Base-by-base conservation (phyloP, 1,140 invertebrate species). In the Palaemon carinicauda region DNA sequence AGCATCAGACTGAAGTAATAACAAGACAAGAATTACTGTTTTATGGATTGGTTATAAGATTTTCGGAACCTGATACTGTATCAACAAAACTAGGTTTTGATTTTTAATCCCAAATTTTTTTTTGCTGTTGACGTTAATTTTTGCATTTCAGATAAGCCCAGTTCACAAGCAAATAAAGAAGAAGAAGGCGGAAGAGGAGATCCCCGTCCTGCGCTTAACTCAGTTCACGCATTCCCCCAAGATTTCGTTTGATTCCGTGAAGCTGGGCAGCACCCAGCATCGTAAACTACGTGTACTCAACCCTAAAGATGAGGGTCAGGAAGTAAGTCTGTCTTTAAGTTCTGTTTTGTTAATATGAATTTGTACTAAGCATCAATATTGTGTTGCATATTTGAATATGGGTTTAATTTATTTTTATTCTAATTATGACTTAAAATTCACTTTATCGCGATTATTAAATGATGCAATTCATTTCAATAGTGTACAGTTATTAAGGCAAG, bases 191-290 rank as follows among this genome's bases (percentile, higher is more conserved):
- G 73, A 60, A 12, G 87, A 87, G 51, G 80, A 87, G 31, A 74
- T 87, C 17, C 82, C 89, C 15, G 84, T 89, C 14, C 87, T 88
- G 4, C 87, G 81, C 14, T 87, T 88, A 5, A 84, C 69, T 52
- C 89, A 87, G 41, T 89, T 89, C 71, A 84, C 82, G 12, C 87
- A 87, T 31, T 74, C 82, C 14, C 89, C 89, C 29, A 89, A 88
- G 65, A 65, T 89, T 29, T 41, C 71, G 53, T 89, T 89, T 77
- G 89, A 84, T 27, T 75, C 71, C 17, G 87, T 89, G 33, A 86
- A 87, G 41, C 60, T 87, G 17, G 89, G 89, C 27, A 71, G 56
- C 33, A 78, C 83, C 7, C 71, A 80, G 29, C 84, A 71, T 3
- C 33, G 78, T 15, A 82, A 69, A 19, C 75, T 88, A 15, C 56